Evolutionary conservation across 2,113 vertebrate genomes (phyloP).

Genomic region (Petromus typicus): DNA sequence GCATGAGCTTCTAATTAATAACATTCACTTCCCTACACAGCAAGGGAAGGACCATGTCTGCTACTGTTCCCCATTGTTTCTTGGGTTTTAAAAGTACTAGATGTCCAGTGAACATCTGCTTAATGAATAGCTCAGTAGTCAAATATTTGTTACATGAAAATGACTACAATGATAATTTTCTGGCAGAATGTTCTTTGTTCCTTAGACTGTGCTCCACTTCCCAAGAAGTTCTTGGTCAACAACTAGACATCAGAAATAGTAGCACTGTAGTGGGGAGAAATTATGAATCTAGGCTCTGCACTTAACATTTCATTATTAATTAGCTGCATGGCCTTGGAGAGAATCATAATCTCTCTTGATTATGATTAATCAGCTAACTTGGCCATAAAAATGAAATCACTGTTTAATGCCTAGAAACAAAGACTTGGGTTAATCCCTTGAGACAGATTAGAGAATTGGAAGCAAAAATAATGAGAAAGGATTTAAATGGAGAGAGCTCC

Average conservation of each 20-base stretch:
- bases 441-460: slow-evolving; percentile 47
- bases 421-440: slow-evolving; percentile 2
- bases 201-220: background rate
- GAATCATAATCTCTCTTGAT: slow-evolving; percentile 27
- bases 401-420: slow-evolving; percentile 55
- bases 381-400: slow-evolving; percentile 27
- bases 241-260: slow-evolving; percentile 24
- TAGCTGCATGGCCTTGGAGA: background rate
- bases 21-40: slow-evolving; percentile 23
- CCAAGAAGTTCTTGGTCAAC: slow-evolving; percentile 46
- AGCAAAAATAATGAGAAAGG: slow-evolving; percentile 33
- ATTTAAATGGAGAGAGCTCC: slow-evolving; percentile 27
- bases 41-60: background rate
- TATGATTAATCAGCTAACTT: background rate
- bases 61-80: background rate
- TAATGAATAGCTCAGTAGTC: slow-evolving; percentile 26
- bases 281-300: background rate
- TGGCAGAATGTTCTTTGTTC: slow-evolving; percentile 55
- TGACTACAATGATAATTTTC: slow-evolving; percentile 29
- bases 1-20: slow-evolving; percentile 45
- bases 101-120: slow-evolving; percentile 18
- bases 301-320: slow-evolving; percentile 11
- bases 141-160: slow-evolving; percentile 56
- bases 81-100: background rate
- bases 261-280: background rate